Conservation (phyloP, 1,140 invertebrate species). For the Zaprionus gabonicus region DNA sequence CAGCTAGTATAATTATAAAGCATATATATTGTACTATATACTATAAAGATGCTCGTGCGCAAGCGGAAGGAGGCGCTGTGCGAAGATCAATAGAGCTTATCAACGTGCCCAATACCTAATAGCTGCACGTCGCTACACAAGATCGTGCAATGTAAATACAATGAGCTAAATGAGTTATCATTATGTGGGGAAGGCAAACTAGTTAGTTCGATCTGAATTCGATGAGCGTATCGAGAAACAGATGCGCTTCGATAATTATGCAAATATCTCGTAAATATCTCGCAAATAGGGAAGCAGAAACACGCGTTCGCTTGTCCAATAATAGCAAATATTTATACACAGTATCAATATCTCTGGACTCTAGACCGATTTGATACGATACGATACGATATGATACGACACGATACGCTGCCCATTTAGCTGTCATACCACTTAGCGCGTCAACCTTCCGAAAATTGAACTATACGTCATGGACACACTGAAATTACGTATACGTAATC, state of each 20-base stretch:
- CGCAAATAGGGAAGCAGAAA: constrained; percentile 23
- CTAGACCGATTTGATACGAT: neutral
- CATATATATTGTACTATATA: neutral
- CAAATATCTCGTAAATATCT: constrained; percentile 10
- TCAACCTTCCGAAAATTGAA: constrained; percentile 35
- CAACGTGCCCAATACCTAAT: constrained; percentile 20
- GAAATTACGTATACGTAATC: constrained; percentile 26
- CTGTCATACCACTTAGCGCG: constrained; percentile 34
- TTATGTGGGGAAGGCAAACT: neutral
- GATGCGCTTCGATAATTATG: constrained; percentile 41
- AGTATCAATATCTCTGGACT: constrained; percentile 11
- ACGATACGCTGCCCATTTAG: neutral
- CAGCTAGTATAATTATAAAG: constrained; percentile 12
- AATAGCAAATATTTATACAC: constrained; percentile 5
- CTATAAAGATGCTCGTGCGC: neutral
- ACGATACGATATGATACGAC: no score
- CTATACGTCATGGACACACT: constrained; percentile 23
- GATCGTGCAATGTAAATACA: constrained; percentile 34
- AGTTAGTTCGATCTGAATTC: constrained; percentile 2
- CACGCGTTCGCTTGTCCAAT: constrained; percentile 9
- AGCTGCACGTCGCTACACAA: neutral
- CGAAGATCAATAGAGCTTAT: constrained; percentile 54
- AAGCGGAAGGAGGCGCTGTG: constrained; percentile 14
- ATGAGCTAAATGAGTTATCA: constrained; percentile 59
- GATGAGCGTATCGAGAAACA: constrained; percentile 42